Base-by-base conservation (phyloP, 1,140 invertebrate genomes). In the Diploscapter pachys region DNA sequence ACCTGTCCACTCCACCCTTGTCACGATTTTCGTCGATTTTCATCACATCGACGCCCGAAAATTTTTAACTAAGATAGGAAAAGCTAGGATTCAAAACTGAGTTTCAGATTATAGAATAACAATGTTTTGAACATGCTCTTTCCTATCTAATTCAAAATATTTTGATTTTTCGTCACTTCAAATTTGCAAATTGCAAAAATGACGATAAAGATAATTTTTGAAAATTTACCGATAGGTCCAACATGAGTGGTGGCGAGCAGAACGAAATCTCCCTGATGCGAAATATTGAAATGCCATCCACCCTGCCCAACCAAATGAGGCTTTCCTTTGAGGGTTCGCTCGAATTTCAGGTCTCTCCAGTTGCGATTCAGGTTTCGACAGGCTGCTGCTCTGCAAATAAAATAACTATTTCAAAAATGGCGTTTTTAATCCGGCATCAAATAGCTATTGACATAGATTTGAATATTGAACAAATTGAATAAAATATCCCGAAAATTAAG, bases 21-120 rank as follows among this genome's bases (percentile, higher is more conserved):
- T 53, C 53, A n/a, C 73, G 54, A 50, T 53, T 13, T n/a, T 68
- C 73, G 49, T 74, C 57, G 54, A 74, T 51, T 74, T 53, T 8
- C 73, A 74, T 74, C 48, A 74, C 73, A 74, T 74, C 73, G 11
- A 74, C 66, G 5, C 72, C 71, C 64, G 49, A 50, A 72, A 72
- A 4, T n/a, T 5, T 3, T 49, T 65, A 65, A 31, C 31, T 31
- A 31, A 31, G 31, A 31, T 31, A 31, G 31, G 31, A 31, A 31
- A 31, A 31, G 31, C 31, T 31, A 31, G 31, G 31, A 50, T 5
- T 59, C 3, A 31, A 49, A 65, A 9, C 9, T 55, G 9, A 5
- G 56, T 11, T 4, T 61, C 13, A 13, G 49, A 11, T 63, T 63
- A 8, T 8, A 48, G 51, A 13, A 63, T 6, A n/a, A 72, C 61